Conservation (phyloP, 53 echinoderm and acorn worm species). For the Echinarachnius parma region DNA sequence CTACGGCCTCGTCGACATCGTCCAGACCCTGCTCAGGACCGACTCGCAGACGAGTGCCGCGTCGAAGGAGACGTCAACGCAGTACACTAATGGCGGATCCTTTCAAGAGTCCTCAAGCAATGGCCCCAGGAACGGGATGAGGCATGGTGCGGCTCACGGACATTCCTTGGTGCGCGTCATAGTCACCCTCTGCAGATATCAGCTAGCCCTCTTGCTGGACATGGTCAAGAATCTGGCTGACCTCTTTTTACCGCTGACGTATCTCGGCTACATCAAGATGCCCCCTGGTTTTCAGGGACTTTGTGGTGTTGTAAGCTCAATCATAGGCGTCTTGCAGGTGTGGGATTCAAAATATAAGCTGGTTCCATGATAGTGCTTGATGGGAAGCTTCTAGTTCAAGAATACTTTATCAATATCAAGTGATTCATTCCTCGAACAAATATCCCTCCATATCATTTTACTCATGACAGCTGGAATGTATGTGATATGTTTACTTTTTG, state of each 20-base stretch:
- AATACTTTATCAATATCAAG: no score
- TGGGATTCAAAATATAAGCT: constrained; percentile 85
- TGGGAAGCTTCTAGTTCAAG: no score
- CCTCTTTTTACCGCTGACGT: constrained; percentile 79
- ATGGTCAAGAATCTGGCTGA: constrained; percentile 77
- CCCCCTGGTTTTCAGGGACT: constrained; percentile 84
- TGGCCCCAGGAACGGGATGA: neutral
- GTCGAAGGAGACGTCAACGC: neutral
- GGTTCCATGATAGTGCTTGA: constrained; percentile 36
- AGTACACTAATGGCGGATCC: neutral
- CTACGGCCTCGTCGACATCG: constrained; percentile 62
- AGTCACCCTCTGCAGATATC: constrained; percentile 17
- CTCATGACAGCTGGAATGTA: no score
- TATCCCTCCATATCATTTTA: no score
- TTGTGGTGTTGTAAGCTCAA: constrained; percentile 69
- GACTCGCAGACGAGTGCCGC: neutral
- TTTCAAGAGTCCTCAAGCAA: neutral
- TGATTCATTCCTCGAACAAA: no score
- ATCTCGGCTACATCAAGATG: constrained; percentile 68
- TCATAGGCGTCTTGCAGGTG: constrained; percentile 73
- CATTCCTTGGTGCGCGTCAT: neutral
- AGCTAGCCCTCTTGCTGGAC: constrained; percentile 70
- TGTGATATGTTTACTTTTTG: no score
- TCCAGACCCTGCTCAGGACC: constrained; percentile 27
- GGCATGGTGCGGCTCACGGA: neutral